Evolutionary conservation across 2,888 invertebrate species (phyloP), one percentile per base, ranked within the genome.

Genomic region (Dastarcus helophoroides): DNA sequence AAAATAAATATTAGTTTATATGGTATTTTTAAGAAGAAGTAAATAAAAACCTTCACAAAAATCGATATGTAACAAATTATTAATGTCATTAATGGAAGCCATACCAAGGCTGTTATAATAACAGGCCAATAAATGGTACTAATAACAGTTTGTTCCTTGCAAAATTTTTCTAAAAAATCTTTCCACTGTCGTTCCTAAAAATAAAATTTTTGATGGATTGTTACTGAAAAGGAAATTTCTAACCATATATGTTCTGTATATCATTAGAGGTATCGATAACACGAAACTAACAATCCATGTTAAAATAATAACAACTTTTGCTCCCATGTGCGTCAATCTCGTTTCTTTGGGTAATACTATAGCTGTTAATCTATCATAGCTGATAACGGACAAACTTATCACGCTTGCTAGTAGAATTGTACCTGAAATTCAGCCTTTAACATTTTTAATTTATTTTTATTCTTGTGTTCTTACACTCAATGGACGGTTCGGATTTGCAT

Each of bases 281-380:
- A 64, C 50, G 8, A 73, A 53, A 0, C 83, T 73, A 11, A 67
- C 48, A 0, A 80, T 28, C 88, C 88, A 88, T 2, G 79, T 73
- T 2, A 64, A 47, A 2, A 63, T 48, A 36, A 85, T 74, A 4
- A 83, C 65, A 37, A 73, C 68, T 15, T 75, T 72, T 0, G 80
- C 76, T 3, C 68, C 69, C 21, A 67, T 65, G 28, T 69, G 68
- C 1, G 75, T 77, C 27, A 86, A 58, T 39, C 79, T 71, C 0
- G 77, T 76, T 42, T 81, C 79, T 45, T 71, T 64, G 0, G 83
- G 79, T 33, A 80, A 57, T 0, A 79, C 79, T 22, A 89, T 83
- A 4, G 83, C 83, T 3, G 84, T 81, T 13, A 89, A 63, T 11
- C 89, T 70, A 52, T 89, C 86, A 49, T 84, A 85, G 28, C 83